Evolutionary conservation across 2,113 vertebrate species (phyloP), one percentile per base, ranked within the genome.

Genomic region (Callocephalon fimbriatum): DNA sequence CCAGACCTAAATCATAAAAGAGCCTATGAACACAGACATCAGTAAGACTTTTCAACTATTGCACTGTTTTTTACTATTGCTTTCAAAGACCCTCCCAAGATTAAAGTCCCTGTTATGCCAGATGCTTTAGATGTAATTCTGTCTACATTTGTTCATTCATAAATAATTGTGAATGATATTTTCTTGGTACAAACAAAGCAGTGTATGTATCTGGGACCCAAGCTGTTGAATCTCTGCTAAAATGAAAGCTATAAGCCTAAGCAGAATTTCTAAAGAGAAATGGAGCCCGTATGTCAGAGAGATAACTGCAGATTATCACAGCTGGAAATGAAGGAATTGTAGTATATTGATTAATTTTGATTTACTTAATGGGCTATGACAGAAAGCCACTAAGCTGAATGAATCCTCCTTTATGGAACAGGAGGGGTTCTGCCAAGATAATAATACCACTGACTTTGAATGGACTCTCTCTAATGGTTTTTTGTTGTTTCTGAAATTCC

Each of bases 311-410:
- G 38, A 88, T 74, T 58, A 48, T 42, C 91, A 58, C 88, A 91
- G 75, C n/a, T 95, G 94, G 63, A 89, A 88, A 92, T 42, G 17
- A 86, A 53, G 31, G 72, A 70, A 81, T 59, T 31, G 47, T n/a
- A 62, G 61, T 10, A 38, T 59, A 82, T 67, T 51, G 82, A 90
- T 79, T 89, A 74, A 71, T 71, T 96, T 82, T 47, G 63, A 71
- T 80, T 94, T 74, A 63, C 42, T 83, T 86, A 94, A 93, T 58
- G 88, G 90, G 63, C 71, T 92, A 31, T 44, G 42, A 74, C 71
- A 80, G 71, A 93, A 91, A 90, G 71, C 26, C 88, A 67, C 31
- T 87, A 72, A 78, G 40, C 45, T 71, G 63, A 86, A 90, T 70
- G 26, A 31, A 88, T 86, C 78, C 92, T 71, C 47, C 58, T 27